Percentiles rank a stretch among this genome's conserved stretches.
Evolutionary conservation across 2,888 invertebrate genomes (phyloP).

Genomic region (Latrodectus elegans): DNA sequence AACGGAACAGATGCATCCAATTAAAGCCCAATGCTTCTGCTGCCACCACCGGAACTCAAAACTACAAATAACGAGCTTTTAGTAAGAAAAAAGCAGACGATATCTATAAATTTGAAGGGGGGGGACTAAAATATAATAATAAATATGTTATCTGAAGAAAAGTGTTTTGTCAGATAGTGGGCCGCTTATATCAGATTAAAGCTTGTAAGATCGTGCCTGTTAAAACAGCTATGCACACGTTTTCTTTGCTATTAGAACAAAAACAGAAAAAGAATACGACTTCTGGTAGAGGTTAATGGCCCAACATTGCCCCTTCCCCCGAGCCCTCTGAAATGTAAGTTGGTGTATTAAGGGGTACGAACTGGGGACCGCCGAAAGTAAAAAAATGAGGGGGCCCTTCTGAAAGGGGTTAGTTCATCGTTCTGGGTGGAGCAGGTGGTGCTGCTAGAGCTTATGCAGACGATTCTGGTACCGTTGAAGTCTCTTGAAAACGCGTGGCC

Average conservation of each 20-base stretch:
- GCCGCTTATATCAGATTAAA: constrained; percentile 50
- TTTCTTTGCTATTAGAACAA: constrained; percentile 16
- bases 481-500: not conserved
- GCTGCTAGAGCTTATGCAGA: not conserved
- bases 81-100: constrained; percentile 7
- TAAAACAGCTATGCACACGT: constrained; percentile 17
- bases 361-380: constrained; percentile 19
- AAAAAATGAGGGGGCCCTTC: constrained; percentile 27
- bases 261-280: constrained; percentile 40
- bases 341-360: constrained; percentile 65
- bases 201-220: constrained; percentile 36
- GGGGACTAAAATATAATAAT: constrained; percentile 4
- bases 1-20: constrained; percentile 37
- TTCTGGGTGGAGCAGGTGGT: constrained; percentile 53
- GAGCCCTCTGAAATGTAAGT: constrained; percentile 53
- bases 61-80: constrained; percentile 23
- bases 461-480: constrained; percentile 18
- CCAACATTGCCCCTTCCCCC: constrained; percentile 22
- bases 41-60: not conserved
- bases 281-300: constrained; percentile 64
- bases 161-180: constrained; percentile 41
- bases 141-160: constrained; percentile 25
- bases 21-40: constrained; percentile 12
- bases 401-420: constrained; percentile 58
- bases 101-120: not conserved